These are phyloP conservation scores for Monopis laevigella DNA, from an alignment of 2,888 invertebrate genomes.

Conservation along the genomic window DNA sequence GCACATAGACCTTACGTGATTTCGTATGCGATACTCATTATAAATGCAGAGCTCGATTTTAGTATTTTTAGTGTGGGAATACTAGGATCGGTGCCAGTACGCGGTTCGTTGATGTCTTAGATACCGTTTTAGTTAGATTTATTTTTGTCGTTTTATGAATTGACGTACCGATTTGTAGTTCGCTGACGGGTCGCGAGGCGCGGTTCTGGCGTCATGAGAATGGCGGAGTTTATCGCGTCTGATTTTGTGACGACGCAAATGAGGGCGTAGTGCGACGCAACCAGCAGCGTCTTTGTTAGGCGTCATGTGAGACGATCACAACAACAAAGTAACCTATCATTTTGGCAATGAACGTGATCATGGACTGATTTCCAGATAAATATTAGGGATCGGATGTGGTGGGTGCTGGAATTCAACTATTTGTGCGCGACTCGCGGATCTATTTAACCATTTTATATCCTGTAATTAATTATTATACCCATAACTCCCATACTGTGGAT, in stretches of 20 bases:
- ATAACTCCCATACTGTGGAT: no score
- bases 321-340: constrained; percentile 23
- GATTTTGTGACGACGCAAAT: constrained; percentile 60
- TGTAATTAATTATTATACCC: no score
- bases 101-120: constrained; percentile 6
- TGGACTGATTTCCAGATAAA: constrained; percentile 12
- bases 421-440: no score
- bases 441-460: no score
- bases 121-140: constrained; percentile 8
- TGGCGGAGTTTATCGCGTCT: constrained; percentile 41
- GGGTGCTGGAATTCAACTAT: no score
- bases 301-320: constrained; percentile 17
- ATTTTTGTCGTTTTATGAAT: constrained; percentile 25
- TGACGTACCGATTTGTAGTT: constrained; percentile 38
- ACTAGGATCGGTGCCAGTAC: constrained; percentile 8
- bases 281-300: constrained; percentile 12
- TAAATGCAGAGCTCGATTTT: constrained; percentile 1
- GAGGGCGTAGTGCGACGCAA: constrained; percentile 25
- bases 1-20: no score
- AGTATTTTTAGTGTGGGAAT: constrained; percentile 7
- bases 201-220: constrained; percentile 45
- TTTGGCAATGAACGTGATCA: constrained; percentile 29
- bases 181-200: constrained; percentile 37
- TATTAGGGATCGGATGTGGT: constrained; percentile 20
- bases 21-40: no score